Evolutionary conservation across 2,797 vertebrate genomes (phyloP).

Genomic region (Chaetodon trifasciatus): DNA sequence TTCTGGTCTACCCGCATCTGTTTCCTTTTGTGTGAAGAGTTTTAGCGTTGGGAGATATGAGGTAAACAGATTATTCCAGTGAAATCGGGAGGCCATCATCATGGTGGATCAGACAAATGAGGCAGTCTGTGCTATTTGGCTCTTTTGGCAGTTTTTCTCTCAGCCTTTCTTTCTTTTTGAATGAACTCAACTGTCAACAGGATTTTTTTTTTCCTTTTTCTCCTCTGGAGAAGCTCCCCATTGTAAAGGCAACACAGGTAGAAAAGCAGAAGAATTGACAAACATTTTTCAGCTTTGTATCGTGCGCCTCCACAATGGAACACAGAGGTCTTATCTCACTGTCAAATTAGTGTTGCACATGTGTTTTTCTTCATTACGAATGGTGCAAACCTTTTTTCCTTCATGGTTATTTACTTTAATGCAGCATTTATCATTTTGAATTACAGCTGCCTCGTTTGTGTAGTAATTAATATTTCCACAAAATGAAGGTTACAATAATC

Average conservation of each 20-base stretch:
- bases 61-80: slow-evolving; percentile 76
- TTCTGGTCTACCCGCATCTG: slow-evolving; percentile 60
- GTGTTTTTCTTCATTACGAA: slow-evolving; percentile 27
- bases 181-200: slow-evolving; percentile 42
- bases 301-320: slow-evolving; percentile 17
- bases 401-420: slow-evolving; percentile 20
- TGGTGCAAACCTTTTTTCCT: slow-evolving; percentile 12
- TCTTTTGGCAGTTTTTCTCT: slow-evolving; percentile 37
- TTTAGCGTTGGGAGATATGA: slow-evolving; percentile 53
- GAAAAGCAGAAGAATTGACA: slow-evolving; percentile 16
- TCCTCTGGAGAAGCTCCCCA: neutral
- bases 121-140: slow-evolving; percentile 59
- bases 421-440: slow-evolving; percentile 19
- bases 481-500: slow-evolving; percentile 23
- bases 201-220: slow-evolving; percentile 18
- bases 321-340: slow-evolving; percentile 28
- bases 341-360: slow-evolving; percentile 22
- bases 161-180: slow-evolving; percentile 45
- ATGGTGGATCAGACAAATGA: slow-evolving; percentile 51
- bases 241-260: slow-evolving; percentile 8
- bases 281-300: slow-evolving; percentile 17
- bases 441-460: slow-evolving; percentile 26
- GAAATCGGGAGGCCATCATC: slow-evolving; percentile 60
- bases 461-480: slow-evolving; percentile 31
- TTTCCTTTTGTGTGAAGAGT: slow-evolving; percentile 68